Conservation (phyloP, 2,888 invertebrate genomes). For the Nephrocerus scutellatus region DNA sequence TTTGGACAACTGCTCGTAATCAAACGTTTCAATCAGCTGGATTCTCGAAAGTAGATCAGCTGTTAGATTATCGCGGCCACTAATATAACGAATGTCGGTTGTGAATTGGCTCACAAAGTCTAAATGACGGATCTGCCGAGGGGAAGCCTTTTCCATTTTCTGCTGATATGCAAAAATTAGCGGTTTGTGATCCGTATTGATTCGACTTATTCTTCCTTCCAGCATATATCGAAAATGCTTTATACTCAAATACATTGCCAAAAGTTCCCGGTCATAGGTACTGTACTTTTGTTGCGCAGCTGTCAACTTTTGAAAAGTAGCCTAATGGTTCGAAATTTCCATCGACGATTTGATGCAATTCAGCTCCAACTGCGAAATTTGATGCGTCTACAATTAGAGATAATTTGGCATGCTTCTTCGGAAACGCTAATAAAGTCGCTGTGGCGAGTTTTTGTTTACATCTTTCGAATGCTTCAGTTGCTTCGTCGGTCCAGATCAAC, state of each 20-base stretch:
- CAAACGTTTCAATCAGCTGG: slow-evolving; percentile 1
- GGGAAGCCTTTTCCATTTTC: slow-evolving; percentile 5
- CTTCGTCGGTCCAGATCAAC: slow-evolving; percentile 8
- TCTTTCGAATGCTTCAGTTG: slow-evolving; percentile 3
- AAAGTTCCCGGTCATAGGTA: slow-evolving; percentile 8
- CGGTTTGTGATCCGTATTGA: slow-evolving; percentile 11
- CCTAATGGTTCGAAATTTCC: slow-evolving; percentile 4
- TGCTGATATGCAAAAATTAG: not conserved
- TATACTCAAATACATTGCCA: slow-evolving; percentile 1
- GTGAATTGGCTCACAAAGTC: slow-evolving; percentile 7
- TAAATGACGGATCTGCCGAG: slow-evolving; percentile 4
- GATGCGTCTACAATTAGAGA: slow-evolving; percentile 8
- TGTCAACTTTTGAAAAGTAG: slow-evolving; percentile 1
- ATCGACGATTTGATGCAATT: slow-evolving; percentile 4
- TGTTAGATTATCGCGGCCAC: slow-evolving; percentile 5
- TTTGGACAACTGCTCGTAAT: not conserved
- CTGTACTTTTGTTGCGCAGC: slow-evolving; percentile 4
- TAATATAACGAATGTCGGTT: not conserved
- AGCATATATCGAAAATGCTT: slow-evolving; percentile 7
- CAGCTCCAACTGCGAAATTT: slow-evolving; percentile 6
- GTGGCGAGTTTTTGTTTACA: slow-evolving; percentile 10
- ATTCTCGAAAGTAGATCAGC: slow-evolving; percentile 7
- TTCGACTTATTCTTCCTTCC: slow-evolving; percentile 3
- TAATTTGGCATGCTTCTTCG: slow-evolving; percentile 4
- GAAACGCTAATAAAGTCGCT: slow-evolving; percentile 6